Conservation (phyloP, 2,888 invertebrate genomes). For the Lagria hirta region DNA sequence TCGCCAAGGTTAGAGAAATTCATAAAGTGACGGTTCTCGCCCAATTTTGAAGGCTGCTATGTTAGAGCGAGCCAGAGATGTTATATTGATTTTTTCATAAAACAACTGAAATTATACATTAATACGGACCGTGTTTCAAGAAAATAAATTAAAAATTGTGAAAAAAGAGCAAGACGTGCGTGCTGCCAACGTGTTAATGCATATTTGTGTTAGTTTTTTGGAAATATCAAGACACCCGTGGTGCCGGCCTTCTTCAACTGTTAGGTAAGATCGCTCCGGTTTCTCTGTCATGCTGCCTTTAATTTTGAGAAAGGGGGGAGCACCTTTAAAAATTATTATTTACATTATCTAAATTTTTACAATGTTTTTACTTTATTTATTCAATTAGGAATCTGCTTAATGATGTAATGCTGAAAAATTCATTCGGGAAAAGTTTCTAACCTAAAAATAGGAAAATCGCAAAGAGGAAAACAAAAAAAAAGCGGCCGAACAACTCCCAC, state of each 20-base stretch:
- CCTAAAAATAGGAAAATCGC: no score
- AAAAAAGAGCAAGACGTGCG: slow-evolving; percentile 17
- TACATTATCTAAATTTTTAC: no score
- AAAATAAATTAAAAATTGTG: slow-evolving; percentile 18
- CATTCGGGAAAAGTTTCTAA: no score
- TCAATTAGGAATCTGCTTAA: no score
- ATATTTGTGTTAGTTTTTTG: slow-evolving; percentile 33
- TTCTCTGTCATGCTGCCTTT: no score
- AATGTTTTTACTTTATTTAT: no score
- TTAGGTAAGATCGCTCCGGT: slow-evolving; percentile 32
- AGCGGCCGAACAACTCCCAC: no score
- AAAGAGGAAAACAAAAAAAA: no score
- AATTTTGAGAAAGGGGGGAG: no score
- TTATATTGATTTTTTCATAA: slow-evolving; percentile 43
- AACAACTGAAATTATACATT: slow-evolving; percentile 33
- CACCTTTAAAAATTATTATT: no score
- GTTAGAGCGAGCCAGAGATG: slow-evolving; percentile 29
- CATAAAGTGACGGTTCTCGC: slow-evolving; percentile 35
- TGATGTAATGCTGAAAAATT: no score
- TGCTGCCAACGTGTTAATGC: slow-evolving; percentile 25
- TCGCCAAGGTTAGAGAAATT: slow-evolving; percentile 20
- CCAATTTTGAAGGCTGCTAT: slow-evolving; percentile 42
- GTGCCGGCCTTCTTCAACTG: slow-evolving; percentile 30
- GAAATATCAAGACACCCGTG: slow-evolving; percentile 25
- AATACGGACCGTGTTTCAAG: slow-evolving; percentile 26